Base-by-base conservation (phyloP, 2,888 invertebrate genomes). In the Eretmocerus hayati region DNA sequence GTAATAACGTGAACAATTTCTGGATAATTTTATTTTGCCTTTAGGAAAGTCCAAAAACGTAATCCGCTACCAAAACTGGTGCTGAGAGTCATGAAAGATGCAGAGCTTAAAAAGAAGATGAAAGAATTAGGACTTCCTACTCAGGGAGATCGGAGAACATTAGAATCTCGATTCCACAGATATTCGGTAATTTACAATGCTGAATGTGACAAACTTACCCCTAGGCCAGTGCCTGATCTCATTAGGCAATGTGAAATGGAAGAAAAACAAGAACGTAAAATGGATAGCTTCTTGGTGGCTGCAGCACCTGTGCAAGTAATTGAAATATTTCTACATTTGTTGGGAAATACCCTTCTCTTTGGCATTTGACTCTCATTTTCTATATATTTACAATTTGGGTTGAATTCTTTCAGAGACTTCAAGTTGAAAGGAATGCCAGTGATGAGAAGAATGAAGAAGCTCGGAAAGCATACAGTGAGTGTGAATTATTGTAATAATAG, bases 21-120 rank as follows among this genome's bases (percentile, higher is more conserved):
- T 16, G 31, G 32, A 20, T 16, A 18, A 33, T 22, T 9, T 5
- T 32, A 18, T 33, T 33, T 22, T 18, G 19, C 23, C 36, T 39
- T 38, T 21, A 53, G 53, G 9, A 26, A 11, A 22, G 22, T 5
- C 36, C 22, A 42, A 9, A 72, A 68, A 55, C 65, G 73, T 20
- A 71, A 71, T 52, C 71, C 72, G 5, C 50, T 77, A 45, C 73
- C 77, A 42, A 77, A 77, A 59, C 62, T 75, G 41, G 75, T 78
- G 2, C 72, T 76, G 46, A 65, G 62, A 56, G 56, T 78, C 36
- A 69, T 78, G 69, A 71, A 72, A 43, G 76, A 77, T 15, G 63
- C 63, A 33, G 72, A 73, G 32, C 53, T 77, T 39, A 66, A 67
- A 30, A 74, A 72, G 48, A 73, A 67, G 53, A 60, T 75, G 51